A percentile compares a stretch with the other conserved stretches of the same genome.
These are phyloP conservation scores for Malurus leucopterus DNA, from an alignment of 2,797 vertebrate species.

Conservation along the genomic window DNA sequence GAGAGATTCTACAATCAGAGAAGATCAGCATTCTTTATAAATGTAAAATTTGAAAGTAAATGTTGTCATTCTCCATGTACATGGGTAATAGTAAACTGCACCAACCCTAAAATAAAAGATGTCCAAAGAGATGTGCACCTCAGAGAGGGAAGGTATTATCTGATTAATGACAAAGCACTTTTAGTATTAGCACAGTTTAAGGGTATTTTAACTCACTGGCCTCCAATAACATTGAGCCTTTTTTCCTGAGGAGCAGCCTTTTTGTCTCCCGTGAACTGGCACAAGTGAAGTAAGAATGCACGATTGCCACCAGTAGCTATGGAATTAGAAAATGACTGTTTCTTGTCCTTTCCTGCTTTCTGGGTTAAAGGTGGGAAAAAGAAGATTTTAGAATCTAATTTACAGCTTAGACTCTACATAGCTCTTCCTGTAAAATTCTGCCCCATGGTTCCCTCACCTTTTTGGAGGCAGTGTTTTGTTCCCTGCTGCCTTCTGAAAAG, in stretches of 20 bases:
- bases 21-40: not conserved
- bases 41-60: not conserved
- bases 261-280: not conserved
- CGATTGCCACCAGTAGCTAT: not conserved
- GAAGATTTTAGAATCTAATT: not conserved
- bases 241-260: not conserved
- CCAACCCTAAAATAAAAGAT: not conserved
- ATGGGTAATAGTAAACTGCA: not conserved
- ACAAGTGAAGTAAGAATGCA: not conserved
- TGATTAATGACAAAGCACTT: not conserved
- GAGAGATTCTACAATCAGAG: not conserved
- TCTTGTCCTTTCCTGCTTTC: not conserved
- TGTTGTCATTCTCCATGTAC: rapidly evolving
- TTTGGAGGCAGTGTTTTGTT: not conserved
- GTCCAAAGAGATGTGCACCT: not conserved
- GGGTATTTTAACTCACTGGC: not conserved
- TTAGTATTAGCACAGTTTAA: not conserved
- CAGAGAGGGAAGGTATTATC: not conserved
- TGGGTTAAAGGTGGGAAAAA: not conserved
- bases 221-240: not conserved
- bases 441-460: not conserved
- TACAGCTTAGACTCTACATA: not conserved
- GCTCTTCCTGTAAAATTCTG: not conserved
- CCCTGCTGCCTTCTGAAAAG: not conserved
- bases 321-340: rapidly evolving